Evolutionary conservation across 2,888 invertebrate genomes (phyloP), one percentile per base, ranked within the genome.

Genomic region (Bembecia ichneumoniformis): DNA sequence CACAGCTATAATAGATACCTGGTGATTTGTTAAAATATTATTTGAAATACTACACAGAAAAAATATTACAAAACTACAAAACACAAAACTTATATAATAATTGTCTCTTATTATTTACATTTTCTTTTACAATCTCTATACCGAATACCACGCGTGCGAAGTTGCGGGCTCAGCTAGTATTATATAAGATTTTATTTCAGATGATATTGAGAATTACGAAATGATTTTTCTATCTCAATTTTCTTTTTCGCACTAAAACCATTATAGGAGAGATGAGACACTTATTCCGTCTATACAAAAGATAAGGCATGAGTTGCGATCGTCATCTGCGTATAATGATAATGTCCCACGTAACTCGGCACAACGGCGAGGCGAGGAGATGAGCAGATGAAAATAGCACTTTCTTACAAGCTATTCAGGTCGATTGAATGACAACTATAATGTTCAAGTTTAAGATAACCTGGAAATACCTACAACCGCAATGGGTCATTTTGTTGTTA

Each of bases 261-360:
- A 66, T 68, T 66, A 64, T 48, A 56, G 57, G 50, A 70, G 67
- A 71, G 71, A 71, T 60, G 56, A 53, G 52, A 58, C 16, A n/a
- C 40, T 14, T 40, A 40, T 40, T 40, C 40, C 40, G 40, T 59
- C 56, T 58, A 58, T 65, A 64, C 66, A 65, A 68, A 68, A 72
- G 68, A 71, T 71, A 68, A 64, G 62, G 65, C 59, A 60, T 60
- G 62, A 63, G 52, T 52, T 52, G 54, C 59, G 64, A 64, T 67
- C 66, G 68, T 68, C 71, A 72, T 71, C 70, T 72, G 72, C 59
- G 56, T 60, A 67, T 74, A 72, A 74, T 72, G 73, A 71, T 72
- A 66, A 74, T 73, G 65, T 69, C 72, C 58, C 64, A 63, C 62
- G 66, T 64, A 66, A 70, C 65, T 64, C 55, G 60, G 59, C 53